Evolutionary conservation across 1,140 invertebrate species (phyloP), one percentile per base, ranked within the genome.

Genomic region (Drosophila seguyi): DNA sequence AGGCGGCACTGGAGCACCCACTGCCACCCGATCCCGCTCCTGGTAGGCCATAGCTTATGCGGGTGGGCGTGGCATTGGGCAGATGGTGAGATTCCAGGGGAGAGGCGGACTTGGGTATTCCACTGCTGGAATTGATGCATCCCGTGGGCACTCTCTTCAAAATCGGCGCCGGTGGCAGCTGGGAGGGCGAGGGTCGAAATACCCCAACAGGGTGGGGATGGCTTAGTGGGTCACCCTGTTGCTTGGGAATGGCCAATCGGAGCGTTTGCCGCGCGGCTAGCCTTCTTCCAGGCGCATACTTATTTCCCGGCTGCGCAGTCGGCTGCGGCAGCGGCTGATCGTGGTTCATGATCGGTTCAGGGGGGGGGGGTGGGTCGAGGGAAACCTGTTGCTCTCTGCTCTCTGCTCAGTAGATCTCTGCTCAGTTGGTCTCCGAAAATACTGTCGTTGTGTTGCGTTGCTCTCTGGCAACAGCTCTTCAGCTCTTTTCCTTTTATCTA

Each of bases 201-300:
- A 87, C 68, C 6, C 63, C 75, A 25, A 67, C 53, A 36, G 66
- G 52, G 31, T 72, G 84, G 1, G 52, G 34, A 8, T 47, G 55
- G 62, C 38, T 61, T 31, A 59, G 47, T 13, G 61, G 69, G 39
- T 90, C 91, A 56, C 79, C 84, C 72, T 82, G 88, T 77, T 81
- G 90, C 14, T 92, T 92, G 38, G 91, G 91, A 77, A 92, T 92
- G 6, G 91, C 91, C 61, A 92, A 62, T 3, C 90, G 84, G 1
- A 92, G 60, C 4, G 91, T 92, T 67, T 92, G 91, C 14, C 91
- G 56, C 4, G 91, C 91, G 10, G 91, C 91, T 81, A 92, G 79
- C 47, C 90, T 90, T 77, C 91, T 92, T 81, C 90, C 90, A 90
- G 91, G 91, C 91, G 91, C 88, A 57, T 82, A 92, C 67, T 90